Evolutionary conservation across 2,113 vertebrate genomes (phyloP).

Genomic region (Oreochromis spilurus): DNA sequence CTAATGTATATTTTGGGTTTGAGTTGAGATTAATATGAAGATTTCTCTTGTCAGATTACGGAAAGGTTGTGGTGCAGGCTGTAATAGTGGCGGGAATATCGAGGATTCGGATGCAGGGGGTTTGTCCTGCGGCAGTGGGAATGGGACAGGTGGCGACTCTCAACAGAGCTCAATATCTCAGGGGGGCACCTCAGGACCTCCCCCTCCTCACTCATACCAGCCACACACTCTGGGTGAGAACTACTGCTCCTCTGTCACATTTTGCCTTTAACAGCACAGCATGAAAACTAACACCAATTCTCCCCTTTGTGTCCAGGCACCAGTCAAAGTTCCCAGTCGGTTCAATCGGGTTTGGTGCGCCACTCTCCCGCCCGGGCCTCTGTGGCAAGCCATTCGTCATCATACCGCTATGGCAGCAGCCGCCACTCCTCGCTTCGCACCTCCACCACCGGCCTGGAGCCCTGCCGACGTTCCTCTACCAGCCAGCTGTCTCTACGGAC

Average conservation of each 20-base stretch:
- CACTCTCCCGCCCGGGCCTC: conserved; percentile 96
- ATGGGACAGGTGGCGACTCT: conserved; percentile 75
- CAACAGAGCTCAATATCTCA: conserved; percentile 83
- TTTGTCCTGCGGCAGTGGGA: conserved; percentile 83
- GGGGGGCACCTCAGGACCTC: conserved; percentile 75
- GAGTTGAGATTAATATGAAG: neutral
- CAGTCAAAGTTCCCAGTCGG: conserved; percentile 94
- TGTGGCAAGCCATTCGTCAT: conserved; percentile 91
- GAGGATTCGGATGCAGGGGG: conserved; percentile 92
- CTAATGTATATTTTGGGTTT: neutral
- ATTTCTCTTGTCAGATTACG: conserved; percentile 73
- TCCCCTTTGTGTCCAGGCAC: conserved; percentile 73
- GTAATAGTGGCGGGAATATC: conserved; percentile 97
- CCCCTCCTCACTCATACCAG: conserved; percentile 77
- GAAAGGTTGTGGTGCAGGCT: conserved; percentile 96
- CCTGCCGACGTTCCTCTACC: conserved; percentile 93
- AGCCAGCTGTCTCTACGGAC: conserved; percentile 95
- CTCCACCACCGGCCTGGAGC: conserved; percentile 87
- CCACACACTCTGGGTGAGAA: conserved; percentile 81
- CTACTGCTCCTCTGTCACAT: neutral
- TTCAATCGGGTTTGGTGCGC: conserved; percentile 87
- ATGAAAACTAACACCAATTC: neutral
- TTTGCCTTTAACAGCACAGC: neutral
- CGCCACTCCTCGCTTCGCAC: conserved; percentile 94
- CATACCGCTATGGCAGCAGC: conserved; percentile 92